Evolutionary conservation across 2,888 invertebrate genomes (phyloP).

Genomic region (Cephonodes hylas): DNA sequence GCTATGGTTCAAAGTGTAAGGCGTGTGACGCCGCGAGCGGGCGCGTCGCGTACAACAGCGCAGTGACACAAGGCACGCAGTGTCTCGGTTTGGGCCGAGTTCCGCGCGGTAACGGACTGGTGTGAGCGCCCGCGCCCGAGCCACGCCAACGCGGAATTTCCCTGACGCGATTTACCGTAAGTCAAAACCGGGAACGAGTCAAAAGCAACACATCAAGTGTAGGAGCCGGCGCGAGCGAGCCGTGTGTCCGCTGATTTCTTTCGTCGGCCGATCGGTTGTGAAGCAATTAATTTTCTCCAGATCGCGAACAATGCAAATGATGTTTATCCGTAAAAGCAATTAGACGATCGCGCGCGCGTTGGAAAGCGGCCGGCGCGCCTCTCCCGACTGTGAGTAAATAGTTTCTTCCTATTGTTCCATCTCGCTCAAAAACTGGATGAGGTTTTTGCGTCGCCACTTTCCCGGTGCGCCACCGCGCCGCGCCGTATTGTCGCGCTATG

Average conservation of each 20-base stretch:
- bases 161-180: slow-evolving; percentile 13
- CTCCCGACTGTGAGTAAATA: slow-evolving; percentile 61
- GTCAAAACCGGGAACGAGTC: slow-evolving; percentile 10
- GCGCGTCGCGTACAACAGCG: slow-evolving; percentile 30
- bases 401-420: slow-evolving; percentile 75
- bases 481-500: slow-evolving; percentile 19
- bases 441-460: slow-evolving; percentile 58
- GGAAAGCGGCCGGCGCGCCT: slow-evolving; percentile 67
- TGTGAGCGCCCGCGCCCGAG: slow-evolving; percentile 28
- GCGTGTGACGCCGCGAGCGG: slow-evolving; percentile 36
- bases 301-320: slow-evolving; percentile 74
- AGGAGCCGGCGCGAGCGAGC: background rate
- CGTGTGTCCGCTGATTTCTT: slow-evolving; percentile 52
- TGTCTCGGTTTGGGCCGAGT: slow-evolving; percentile 27
- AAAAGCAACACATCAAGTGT: slow-evolving; percentile 1
- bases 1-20: slow-evolving; percentile 46
- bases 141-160: slow-evolving; percentile 14
- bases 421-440: slow-evolving; percentile 51
- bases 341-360: slow-evolving; percentile 52
- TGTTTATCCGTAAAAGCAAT: slow-evolving; percentile 69
- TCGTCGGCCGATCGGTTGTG: slow-evolving; percentile 51
- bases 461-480: slow-evolving; percentile 44
- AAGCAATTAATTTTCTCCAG: slow-evolving; percentile 73
- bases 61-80: slow-evolving; percentile 31
- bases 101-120: slow-evolving; percentile 16